phyloP scores from a whole-genome alignment of 1,140 invertebrate genomes.

The Polypedilum vanderplanki region DNA sequence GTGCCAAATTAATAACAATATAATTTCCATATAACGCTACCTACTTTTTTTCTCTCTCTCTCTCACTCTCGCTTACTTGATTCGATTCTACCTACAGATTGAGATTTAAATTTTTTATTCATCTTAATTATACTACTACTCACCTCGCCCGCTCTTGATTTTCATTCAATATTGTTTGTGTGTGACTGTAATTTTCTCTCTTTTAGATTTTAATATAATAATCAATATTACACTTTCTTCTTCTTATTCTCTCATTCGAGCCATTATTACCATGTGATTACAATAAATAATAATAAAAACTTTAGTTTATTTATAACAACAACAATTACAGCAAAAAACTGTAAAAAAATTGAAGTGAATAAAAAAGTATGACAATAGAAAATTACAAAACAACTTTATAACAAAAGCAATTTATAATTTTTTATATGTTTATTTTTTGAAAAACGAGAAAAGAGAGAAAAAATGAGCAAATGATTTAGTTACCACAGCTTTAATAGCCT shows the following conservation, averaged over 20 bases:
- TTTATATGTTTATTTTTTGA: neutral
- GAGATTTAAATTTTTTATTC: constrained; percentile 10
- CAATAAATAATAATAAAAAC: too few species aligned
- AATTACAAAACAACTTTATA: constrained; percentile 20
- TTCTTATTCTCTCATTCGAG: neutral
- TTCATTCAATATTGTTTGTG: neutral
- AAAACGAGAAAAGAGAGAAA: neutral
- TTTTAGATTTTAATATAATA: neutral
- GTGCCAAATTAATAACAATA: constrained; percentile 28
- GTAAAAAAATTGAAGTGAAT: neutral
- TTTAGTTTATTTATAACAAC: neutral
- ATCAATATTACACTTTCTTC: constrained; percentile 19
- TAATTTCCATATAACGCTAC: constrained; percentile 6
- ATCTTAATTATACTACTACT: neutral
- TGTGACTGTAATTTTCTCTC: constrained; percentile 9
- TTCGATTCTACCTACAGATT: neutral
- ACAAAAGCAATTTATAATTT: constrained; percentile 13
- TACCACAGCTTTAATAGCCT: constrained; percentile 17
- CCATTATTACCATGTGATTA: too few species aligned
- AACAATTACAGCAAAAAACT: constrained; percentile 3
- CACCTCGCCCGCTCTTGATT: too few species aligned
- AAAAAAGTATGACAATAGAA: neutral
- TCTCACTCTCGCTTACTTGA: neutral
- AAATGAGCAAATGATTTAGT: constrained; percentile 19
- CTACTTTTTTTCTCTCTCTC: too few species aligned